Conservation (phyloP, 2,113 vertebrate species). For the Hypanus sabinus region DNA sequence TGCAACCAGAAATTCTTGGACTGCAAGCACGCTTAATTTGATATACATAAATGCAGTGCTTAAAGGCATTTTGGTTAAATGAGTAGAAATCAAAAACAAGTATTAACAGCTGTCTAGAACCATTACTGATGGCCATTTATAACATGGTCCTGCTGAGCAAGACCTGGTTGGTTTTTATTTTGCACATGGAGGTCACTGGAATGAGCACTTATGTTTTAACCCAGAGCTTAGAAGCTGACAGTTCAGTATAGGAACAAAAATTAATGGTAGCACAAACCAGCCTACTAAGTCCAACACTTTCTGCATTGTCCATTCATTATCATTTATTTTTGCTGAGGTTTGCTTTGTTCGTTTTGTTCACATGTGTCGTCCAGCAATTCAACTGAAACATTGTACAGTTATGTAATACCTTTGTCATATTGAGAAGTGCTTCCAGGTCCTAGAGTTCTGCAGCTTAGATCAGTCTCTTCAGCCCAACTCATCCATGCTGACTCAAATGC, state of each 20-base stretch:
- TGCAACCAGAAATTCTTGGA: slow-evolving; percentile 11
- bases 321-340: neutral
- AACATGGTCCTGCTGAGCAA: neutral
- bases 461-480: too few species aligned
- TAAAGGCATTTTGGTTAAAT: slow-evolving; percentile 10
- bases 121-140: neutral
- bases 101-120: neutral
- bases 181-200: neutral
- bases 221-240: neutral
- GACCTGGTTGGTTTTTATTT: neutral
- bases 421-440: neutral
- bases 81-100: slow-evolving; percentile 17
- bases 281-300: neutral
- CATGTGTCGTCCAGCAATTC: neutral
- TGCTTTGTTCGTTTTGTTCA: neutral
- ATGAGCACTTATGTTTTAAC: neutral
- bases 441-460: too few species aligned
- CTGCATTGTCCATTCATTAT: neutral
- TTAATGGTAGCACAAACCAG: neutral
- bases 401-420: neutral
- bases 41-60: neutral
- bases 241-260: neutral
- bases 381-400: neutral
- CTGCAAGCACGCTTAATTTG: slow-evolving; percentile 7
- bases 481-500: too few species aligned